Conservation (phyloP, 2,113 vertebrate genomes). For the Glaucidium brasilianum region DNA sequence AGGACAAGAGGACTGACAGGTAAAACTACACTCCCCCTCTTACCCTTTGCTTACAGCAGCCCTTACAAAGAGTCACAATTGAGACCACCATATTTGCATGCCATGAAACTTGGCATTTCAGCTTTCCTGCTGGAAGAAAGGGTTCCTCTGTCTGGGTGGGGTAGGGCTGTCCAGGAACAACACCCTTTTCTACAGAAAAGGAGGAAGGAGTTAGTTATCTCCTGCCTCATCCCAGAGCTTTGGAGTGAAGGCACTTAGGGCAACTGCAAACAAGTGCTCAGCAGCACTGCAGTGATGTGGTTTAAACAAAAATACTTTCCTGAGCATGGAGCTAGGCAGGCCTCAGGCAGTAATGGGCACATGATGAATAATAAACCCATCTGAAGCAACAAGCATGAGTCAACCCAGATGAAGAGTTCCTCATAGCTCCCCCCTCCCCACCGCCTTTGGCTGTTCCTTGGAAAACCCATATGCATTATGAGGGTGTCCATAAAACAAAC, state of each 20-base stretch:
- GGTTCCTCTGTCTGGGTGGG: neutral
- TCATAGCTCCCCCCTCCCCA: neutral
- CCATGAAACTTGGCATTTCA: neutral
- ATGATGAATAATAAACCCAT: conserved; percentile 40
- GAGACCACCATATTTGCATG: neutral
- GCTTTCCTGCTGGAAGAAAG: neutral
- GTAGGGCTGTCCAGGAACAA: neutral
- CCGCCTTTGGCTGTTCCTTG: neutral
- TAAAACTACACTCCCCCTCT: neutral
- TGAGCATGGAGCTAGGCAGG: neutral
- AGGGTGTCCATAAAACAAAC: conserved; percentile 48
- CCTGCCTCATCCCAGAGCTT: neutral
- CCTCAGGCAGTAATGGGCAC: conserved; percentile 35
- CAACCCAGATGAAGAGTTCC: conserved; percentile 48
- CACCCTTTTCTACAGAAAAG: neutral
- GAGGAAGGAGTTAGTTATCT: neutral
- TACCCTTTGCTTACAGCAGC: neutral
- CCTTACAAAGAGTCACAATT: neutral
- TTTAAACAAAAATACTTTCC: neutral
- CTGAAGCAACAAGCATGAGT: conserved; percentile 29
- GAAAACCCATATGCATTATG: neutral
- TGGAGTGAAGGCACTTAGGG: neutral
- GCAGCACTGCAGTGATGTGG: conserved; percentile 31
- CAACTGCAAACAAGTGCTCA: conserved; percentile 29
- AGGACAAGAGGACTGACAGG: neutral